A percentile compares a stretch with the other conserved stretches of the same genome.
Evolutionary conservation across 2,888 invertebrate species (phyloP).

Genomic region (Chesias legatella): DNA sequence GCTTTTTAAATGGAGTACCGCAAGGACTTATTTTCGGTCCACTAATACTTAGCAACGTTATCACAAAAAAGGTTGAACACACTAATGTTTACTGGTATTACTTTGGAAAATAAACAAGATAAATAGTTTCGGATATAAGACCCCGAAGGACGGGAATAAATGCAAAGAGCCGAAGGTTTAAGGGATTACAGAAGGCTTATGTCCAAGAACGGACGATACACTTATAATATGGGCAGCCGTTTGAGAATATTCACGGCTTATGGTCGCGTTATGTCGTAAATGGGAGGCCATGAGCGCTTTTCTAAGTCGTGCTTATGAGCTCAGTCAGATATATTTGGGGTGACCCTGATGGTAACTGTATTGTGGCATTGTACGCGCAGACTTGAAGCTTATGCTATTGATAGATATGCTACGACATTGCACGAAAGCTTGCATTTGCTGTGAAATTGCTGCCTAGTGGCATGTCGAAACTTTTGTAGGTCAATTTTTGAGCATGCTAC

Average conservation of each 20-base stretch:
- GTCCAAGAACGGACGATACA: slow-evolving; percentile 34
- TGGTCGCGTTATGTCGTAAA: slow-evolving; percentile 20
- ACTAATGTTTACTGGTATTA: slow-evolving; percentile 4
- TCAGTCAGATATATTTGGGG: not conserved
- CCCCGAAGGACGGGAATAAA: slow-evolving; percentile 26
- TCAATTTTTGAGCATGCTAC: too few relatives aligned
- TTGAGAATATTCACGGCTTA: slow-evolving; percentile 28
- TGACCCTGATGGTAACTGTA: not conserved
- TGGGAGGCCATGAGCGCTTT: slow-evolving; percentile 19
- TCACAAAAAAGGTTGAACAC: too few relatives aligned
- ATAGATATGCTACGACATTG: too few relatives aligned
- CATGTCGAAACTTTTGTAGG: too few relatives aligned
- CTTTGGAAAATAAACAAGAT: slow-evolving; percentile 15
- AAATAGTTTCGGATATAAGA: slow-evolving; percentile 18
- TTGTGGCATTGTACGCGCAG: too few relatives aligned
- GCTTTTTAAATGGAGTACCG: too few relatives aligned
- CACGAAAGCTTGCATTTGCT: too few relatives aligned
- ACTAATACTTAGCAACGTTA: too few relatives aligned
- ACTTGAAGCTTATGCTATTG: too few relatives aligned
- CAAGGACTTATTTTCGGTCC: too few relatives aligned
- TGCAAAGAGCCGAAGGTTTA: slow-evolving; percentile 32
- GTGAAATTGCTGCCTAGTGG: too few relatives aligned
- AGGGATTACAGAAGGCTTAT: slow-evolving; percentile 33
- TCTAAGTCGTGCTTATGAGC: slow-evolving; percentile 12
- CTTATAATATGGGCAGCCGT: slow-evolving; percentile 30